phyloP scores from a whole-genome alignment of 2,113 vertebrate species.

The Donacobius atricapilla region DNA sequence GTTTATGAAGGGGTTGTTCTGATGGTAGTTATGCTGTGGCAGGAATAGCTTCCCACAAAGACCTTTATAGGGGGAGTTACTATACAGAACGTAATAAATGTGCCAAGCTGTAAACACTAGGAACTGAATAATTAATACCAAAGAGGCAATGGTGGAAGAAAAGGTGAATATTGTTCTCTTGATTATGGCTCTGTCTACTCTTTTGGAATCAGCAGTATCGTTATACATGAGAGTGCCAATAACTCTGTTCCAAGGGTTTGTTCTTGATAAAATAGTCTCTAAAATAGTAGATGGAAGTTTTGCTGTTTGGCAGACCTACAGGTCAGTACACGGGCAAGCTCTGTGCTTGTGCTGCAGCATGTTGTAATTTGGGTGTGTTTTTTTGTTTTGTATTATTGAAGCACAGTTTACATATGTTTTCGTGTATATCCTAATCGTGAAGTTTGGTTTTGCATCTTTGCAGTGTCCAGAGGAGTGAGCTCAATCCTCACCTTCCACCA shows the following conservation, averaged over 20 bases:
- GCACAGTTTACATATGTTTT: background rate
- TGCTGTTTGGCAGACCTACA: background rate
- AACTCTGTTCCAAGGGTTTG: background rate
- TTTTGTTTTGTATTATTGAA: background rate
- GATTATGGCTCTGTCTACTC: background rate
- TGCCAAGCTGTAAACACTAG: background rate
- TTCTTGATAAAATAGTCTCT: background rate
- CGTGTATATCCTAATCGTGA: background rate
- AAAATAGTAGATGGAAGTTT: background rate
- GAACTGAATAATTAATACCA: slow-evolving; percentile 10
- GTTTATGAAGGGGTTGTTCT: background rate
- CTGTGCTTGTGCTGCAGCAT: background rate
- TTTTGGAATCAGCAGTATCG: background rate
- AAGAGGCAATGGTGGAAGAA: background rate
- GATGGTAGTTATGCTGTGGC: background rate
- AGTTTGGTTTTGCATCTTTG: background rate
- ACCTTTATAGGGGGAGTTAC: background rate
- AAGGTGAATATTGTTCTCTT: background rate
- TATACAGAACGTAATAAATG: background rate
- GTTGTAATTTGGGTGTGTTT: background rate
- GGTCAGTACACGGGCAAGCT: background rate
- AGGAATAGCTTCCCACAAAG: background rate
- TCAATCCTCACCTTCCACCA: background rate
- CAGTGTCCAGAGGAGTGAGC: background rate
- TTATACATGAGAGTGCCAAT: background rate